Percentiles rank a stretch among this genome's conserved stretches.
phyloP scores from a whole-genome alignment of 2,888 invertebrate genomes.

The Leucophora obtusa region DNA sequence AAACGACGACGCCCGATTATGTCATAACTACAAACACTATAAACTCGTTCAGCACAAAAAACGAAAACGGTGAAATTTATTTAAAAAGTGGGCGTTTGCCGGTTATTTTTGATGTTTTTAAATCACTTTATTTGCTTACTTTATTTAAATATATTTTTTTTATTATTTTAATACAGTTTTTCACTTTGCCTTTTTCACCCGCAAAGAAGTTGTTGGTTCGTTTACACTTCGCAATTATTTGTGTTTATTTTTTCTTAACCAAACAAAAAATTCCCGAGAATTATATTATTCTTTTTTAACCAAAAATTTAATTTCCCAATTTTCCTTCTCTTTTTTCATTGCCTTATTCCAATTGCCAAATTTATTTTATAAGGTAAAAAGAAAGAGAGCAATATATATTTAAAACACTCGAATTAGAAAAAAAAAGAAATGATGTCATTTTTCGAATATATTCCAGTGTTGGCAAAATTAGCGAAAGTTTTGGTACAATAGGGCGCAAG shows the following conservation, averaged over 20 bases:
- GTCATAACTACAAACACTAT: slow-evolving; percentile 56
- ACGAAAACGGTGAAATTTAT: neutral
- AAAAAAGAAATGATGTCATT: slow-evolving; percentile 57
- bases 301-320: slow-evolving; percentile 37
- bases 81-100: slow-evolving; percentile 11
- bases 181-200: slow-evolving; percentile 34
- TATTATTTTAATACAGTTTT: slow-evolving; percentile 16
- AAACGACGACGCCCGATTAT: slow-evolving; percentile 64
- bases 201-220: slow-evolving; percentile 57
- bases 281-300: slow-evolving; percentile 3
- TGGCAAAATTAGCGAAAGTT: too few species aligned
- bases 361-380: neutral
- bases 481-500: too few species aligned
- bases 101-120: slow-evolving; percentile 8
- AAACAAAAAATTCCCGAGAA: slow-evolving; percentile 6
- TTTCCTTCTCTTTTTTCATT: slow-evolving; percentile 33
- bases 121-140: slow-evolving; percentile 36
- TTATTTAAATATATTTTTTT: slow-evolving; percentile 42
- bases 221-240: slow-evolving; percentile 43
- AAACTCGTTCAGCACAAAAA: slow-evolving; percentile 20
- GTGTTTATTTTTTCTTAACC: slow-evolving; percentile 41
- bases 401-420: slow-evolving; percentile 7
- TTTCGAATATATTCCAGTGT: neutral
- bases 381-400: slow-evolving; percentile 50
- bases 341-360: slow-evolving; percentile 17